These are phyloP conservation scores for Drosophila ustulata DNA, from an alignment of 2,888 invertebrate species.

Conservation along the genomic window DNA sequence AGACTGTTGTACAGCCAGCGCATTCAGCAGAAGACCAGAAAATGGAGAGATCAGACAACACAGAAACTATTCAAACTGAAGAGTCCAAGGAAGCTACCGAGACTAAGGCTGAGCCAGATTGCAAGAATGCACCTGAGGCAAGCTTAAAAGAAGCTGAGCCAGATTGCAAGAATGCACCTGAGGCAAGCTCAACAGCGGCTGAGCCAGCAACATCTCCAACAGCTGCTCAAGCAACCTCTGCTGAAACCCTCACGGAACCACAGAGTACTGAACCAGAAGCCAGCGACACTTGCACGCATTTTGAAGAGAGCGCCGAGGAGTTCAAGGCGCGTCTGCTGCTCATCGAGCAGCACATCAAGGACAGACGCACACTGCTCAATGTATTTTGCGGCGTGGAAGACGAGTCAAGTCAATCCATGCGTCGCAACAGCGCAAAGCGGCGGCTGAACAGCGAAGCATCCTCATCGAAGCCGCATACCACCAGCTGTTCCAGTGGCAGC, in stretches of 20 bases:
- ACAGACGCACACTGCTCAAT: slow-evolving; percentile 62
- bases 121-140: background rate
- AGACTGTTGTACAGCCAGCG: background rate
- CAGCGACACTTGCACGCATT: slow-evolving; percentile 61
- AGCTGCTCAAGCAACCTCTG: background rate
- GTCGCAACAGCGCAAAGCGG: slow-evolving; percentile 46
- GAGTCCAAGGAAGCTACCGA: background rate
- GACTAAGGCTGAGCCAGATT: background rate
- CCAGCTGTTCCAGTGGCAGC: slow-evolving; percentile 37
- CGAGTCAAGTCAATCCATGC: slow-evolving; percentile 16
- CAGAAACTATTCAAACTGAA: background rate
- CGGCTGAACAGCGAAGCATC: slow-evolving; percentile 43
- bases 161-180: background rate
- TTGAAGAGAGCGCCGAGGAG: slow-evolving; percentile 61
- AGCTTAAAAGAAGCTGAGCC: background rate
- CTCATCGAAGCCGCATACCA: slow-evolving; percentile 39
- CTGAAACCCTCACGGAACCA: background rate
- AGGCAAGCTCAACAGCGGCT: background rate
- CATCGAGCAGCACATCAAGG: slow-evolving; percentile 67
- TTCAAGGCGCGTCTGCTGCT: slow-evolving; percentile 62
- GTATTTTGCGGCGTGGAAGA: slow-evolving; percentile 38
- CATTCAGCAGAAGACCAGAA: background rate
- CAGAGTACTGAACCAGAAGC: background rate
- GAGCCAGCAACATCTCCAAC: background rate
- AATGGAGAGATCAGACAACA: background rate